Conservation (phyloP, 2,888 invertebrate genomes). For the Ditula angustiorana region DNA sequence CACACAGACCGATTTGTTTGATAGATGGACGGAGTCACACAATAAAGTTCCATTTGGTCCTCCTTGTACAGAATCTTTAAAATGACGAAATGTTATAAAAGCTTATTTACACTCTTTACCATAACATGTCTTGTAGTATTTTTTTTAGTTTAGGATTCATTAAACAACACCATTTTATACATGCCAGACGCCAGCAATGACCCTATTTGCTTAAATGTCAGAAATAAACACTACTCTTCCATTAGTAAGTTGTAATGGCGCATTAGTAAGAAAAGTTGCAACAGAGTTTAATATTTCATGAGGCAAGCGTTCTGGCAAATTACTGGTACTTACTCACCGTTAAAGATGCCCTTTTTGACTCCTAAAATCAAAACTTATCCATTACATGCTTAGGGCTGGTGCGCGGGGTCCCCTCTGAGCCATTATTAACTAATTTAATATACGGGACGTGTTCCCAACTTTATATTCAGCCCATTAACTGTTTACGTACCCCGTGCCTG, state of each 20-base stretch:
- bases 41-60: too few relatives aligned
- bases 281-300: neutral
- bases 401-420: slow-evolving; percentile 1
- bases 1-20: too few relatives aligned
- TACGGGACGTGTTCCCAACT: slow-evolving; percentile 13
- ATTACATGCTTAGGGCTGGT: slow-evolving; percentile 14
- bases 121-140: too few relatives aligned
- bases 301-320: neutral
- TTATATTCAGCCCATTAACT: slow-evolving; percentile 22
- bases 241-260: neutral
- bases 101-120: too few relatives aligned
- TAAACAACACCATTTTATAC: too few relatives aligned
- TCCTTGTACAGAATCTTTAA: too few relatives aligned
- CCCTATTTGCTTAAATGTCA: too few relatives aligned
- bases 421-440: slow-evolving; percentile 36
- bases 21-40: too few relatives aligned
- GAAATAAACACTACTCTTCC: neutral
- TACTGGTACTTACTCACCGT: slow-evolving; percentile 19
- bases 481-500: neutral
- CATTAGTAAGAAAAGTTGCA: neutral
- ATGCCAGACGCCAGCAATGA: too few relatives aligned
- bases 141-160: too few relatives aligned
- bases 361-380: slow-evolving; percentile 34
- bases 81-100: too few relatives aligned
- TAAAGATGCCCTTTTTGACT: slow-evolving; percentile 10